Evolutionary conservation across 2,797 vertebrate genomes (phyloP).

Genomic region (Tiaroga cobitis): DNA sequence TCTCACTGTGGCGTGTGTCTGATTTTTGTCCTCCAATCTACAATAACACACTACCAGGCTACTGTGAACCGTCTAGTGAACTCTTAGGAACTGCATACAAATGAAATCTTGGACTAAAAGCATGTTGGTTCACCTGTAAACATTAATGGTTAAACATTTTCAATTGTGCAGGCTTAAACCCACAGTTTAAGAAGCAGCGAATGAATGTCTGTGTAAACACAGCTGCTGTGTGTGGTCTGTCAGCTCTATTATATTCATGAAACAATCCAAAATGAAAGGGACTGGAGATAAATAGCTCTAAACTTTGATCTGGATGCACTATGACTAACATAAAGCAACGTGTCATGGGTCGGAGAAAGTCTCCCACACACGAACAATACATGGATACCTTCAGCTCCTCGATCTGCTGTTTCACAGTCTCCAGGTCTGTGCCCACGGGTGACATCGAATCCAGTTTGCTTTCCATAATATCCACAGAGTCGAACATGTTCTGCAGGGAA

Average conservation of each 20-base stretch:
- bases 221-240: conserved; percentile 59
- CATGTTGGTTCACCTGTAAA: conserved; percentile 15
- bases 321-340: background rate
- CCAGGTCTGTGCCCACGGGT: conserved; percentile 95
- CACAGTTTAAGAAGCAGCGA: conserved; percentile 38
- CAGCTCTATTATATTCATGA: conserved; percentile 42
- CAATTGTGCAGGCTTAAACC: conserved; percentile 26
- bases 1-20: background rate
- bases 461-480: conserved; percentile 97
- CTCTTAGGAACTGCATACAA: background rate
- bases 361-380: conserved; percentile 6
- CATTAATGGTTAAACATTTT: background rate
- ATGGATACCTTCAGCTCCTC: conserved; percentile 91
- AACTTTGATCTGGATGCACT: conserved; percentile 41
- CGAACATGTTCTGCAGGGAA: conserved; percentile 89
- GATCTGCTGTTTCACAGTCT: conserved; percentile 98
- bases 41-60: conserved; percentile 25
- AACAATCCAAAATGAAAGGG: conserved; percentile 43
- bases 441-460: conserved; percentile 94
- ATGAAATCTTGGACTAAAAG: background rate
- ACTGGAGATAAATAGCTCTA: conserved; percentile 36
- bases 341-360: background rate
- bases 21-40: background rate
- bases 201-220: conserved; percentile 62
- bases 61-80: background rate